These are phyloP conservation scores for Ammodytes marinus DNA, from an alignment of 2,113 vertebrate species.

Conservation along the genomic window DNA sequence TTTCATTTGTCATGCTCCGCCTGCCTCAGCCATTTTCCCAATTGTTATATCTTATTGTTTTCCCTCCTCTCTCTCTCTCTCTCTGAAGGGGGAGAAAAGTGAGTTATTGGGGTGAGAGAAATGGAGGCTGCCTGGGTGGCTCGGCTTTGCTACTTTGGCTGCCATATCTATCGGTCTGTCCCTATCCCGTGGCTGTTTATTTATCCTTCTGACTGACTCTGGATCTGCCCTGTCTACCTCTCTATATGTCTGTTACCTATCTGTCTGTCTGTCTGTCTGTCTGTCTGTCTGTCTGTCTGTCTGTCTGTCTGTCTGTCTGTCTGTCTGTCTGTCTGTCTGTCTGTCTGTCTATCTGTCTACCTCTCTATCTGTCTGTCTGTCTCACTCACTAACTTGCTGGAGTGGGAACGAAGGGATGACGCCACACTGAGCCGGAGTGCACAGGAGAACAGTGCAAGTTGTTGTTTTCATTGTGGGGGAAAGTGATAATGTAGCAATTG, in stretches of 20 bases:
- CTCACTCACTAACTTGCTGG: conserved; percentile 5
- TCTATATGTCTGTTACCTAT: too few relatives aligned
- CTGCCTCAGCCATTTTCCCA: conserved; percentile 79
- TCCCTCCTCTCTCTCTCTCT: conserved; percentile 48
- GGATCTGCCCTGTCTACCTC: conserved; percentile 23
- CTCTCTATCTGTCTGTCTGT: conserved; percentile 35
- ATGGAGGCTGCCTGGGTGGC: conserved; percentile 65
- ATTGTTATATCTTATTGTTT: conserved; percentile 82
- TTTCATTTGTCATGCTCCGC: conserved; percentile 82
- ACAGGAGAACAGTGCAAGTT: conserved; percentile 34
- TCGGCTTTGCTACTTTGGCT: conserved; percentile 31
- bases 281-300: too few relatives aligned
- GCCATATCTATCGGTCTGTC: conserved; percentile 34
- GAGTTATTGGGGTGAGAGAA: conserved; percentile 70
- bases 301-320: too few relatives aligned
- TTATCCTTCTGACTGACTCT: conserved; percentile 29
- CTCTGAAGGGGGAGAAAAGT: conserved; percentile 67
- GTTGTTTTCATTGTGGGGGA: conserved; percentile 58
- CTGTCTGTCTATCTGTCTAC: too few relatives aligned
- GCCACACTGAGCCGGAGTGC: conserved; percentile 9
- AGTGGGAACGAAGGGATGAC: background rate
- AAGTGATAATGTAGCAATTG: conserved; percentile 71
- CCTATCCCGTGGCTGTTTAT: conserved; percentile 34
- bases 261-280: too few relatives aligned
- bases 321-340: conserved; percentile 11